Evolutionary conservation across 2,113 vertebrate genomes (phyloP).

Genomic region (Zapus hudsonius): DNA sequence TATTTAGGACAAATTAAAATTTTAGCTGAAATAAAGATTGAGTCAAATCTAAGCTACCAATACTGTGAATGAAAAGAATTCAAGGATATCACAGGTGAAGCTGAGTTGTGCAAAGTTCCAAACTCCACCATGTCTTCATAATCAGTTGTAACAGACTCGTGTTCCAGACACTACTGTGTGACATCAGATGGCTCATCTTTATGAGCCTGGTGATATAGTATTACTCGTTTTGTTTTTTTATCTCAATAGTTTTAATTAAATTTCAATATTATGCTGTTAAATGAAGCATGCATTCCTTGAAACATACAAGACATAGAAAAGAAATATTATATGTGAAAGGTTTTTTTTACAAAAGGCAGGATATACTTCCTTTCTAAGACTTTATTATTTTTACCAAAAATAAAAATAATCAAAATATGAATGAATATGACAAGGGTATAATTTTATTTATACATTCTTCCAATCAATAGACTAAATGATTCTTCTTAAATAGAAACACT

Average conservation of each 20-base stretch:
- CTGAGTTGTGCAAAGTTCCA: no score
- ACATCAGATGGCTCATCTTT: neutral
- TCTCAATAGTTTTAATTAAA: constrained; percentile 10
- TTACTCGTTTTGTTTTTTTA: neutral
- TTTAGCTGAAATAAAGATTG: neutral
- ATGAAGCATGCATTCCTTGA: neutral
- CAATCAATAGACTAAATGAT: neutral
- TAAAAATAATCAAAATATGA: neutral
- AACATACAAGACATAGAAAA: neutral
- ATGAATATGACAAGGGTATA: neutral
- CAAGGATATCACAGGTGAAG: neutral
- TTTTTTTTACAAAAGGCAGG: neutral
- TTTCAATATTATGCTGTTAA: neutral
- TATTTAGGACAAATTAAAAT: neutral
- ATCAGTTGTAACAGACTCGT: neutral
- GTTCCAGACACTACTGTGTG: neutral
- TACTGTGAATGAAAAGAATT: neutral
- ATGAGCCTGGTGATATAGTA: neutral
- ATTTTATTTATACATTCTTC: neutral
- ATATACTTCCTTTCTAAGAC: neutral
- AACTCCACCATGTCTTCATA: neutral
- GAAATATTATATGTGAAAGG: neutral
- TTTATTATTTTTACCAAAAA: constrained; percentile 10
- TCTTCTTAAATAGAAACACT: no score
- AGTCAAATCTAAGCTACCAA: neutral